Base-by-base conservation (phyloP, 2,113 vertebrate species). In the Anthoscopus minutus region DNA sequence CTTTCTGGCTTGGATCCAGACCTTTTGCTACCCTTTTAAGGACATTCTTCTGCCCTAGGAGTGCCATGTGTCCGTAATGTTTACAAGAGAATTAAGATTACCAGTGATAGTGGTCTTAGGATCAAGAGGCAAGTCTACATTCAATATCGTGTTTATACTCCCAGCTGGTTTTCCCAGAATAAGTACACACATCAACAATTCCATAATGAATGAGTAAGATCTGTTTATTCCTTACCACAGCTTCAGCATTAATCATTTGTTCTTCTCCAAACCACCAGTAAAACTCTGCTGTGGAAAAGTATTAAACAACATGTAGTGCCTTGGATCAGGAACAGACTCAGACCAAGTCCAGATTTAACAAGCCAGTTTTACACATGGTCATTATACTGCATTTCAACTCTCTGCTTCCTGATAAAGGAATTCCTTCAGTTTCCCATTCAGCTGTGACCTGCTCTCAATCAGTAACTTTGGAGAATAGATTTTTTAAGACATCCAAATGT, bases 161-260 rank as follows among this genome's bases (percentile, higher is more conserved):
- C 69, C 81, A 30, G 57, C 12, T 86, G 51, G 4, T 88, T 93
- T 97, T 84, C 89, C 72, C 72, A 90, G 94, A 95, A 86, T 20
- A 74, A 84, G 80, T 86, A 88, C 65, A 90, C 79, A 81, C 69
- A 94, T 94, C 90, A 88, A 90, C 85, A 94, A 86, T 95, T 94
- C 91, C 72, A 35, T 93, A 81, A 80, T 50, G 44, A 40, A 86
- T 92, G 94, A 96, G 74, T 91, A 96, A 95, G 72, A 72, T 86
- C 76, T 97, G 95, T 96, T 96, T 97, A 92, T 95, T 94, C 92
- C 86, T 83, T 92, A 60, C 85, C 44, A 81, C 60, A 81, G 21
- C 60, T 71, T 45, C 64, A 86, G 51, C 76, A 94, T 94, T 93
- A 93, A 96, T 90, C 82, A 93, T 61, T 61, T 86, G 47, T 79